phyloP scores from a whole-genome alignment of 2,888 invertebrate species.

The Polydrusus cervinus region DNA sequence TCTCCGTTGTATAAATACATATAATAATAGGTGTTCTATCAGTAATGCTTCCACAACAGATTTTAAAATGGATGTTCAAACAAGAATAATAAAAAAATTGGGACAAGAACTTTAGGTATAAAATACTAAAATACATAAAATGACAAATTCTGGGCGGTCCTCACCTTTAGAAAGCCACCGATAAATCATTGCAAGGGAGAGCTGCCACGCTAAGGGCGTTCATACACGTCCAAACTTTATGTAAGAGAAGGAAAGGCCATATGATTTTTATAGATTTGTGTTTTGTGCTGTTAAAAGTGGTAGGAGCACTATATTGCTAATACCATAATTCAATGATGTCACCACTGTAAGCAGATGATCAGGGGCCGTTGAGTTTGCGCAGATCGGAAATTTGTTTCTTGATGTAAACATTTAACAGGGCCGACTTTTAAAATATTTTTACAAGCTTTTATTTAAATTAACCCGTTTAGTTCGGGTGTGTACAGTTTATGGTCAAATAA shows the following conservation, averaged over 20 bases:
- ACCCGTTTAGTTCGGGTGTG: too few species aligned
- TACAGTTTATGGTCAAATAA: too few species aligned
- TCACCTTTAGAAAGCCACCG: conserved; percentile 46
- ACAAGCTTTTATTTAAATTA: too few species aligned
- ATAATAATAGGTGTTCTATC: not conserved
- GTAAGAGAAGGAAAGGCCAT: not conserved
- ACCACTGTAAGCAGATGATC: too few species aligned
- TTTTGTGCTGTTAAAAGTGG: too few species aligned
- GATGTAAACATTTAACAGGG: too few species aligned
- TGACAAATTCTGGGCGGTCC: conserved; percentile 41
- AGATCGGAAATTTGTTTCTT: too few species aligned
- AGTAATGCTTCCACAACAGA: conserved; percentile 1
- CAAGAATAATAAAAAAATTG: not conserved
- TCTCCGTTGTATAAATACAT: not conserved
- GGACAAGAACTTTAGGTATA: conserved; percentile 10
- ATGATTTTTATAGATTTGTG: too few species aligned
- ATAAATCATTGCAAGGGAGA: conserved; percentile 39
- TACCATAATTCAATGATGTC: too few species aligned
- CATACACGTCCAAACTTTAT: conserved; percentile 13
- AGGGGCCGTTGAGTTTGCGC: too few species aligned
- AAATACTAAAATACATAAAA: conserved; percentile 41
- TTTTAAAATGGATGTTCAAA: not conserved
- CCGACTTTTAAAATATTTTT: too few species aligned
- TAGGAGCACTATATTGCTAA: too few species aligned
- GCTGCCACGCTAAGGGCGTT: not conserved